phyloP scores from a whole-genome alignment of 2,797 vertebrate genomes.

The Pseudocheirus occidentalis region DNA sequence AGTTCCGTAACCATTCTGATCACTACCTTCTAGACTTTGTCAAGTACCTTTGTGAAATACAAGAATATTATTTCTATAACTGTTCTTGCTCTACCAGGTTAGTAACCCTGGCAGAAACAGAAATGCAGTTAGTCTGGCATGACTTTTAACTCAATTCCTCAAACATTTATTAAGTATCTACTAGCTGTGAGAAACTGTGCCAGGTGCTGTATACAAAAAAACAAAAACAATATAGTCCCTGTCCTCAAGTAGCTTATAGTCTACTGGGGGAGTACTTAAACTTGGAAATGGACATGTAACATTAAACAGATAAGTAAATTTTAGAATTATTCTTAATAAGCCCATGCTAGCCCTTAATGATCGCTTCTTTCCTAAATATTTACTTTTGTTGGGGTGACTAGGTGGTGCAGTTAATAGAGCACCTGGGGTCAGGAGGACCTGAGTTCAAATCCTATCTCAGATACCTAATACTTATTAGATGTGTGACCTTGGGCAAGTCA shows the following conservation, averaged over 20 bases:
- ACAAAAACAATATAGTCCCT: neutral
- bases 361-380: neutral
- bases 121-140: neutral
- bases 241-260: neutral
- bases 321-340: neutral
- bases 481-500: too few relatives aligned
- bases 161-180: neutral
- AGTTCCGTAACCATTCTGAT: neutral
- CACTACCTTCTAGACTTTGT: neutral
- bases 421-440: too few relatives aligned
- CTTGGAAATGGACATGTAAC: neutral
- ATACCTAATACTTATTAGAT: too few relatives aligned
- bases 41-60: neutral
- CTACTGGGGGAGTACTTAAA: neutral
- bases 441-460: too few relatives aligned
- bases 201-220: neutral
- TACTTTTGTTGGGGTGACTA: neutral
- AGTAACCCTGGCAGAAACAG: neutral
- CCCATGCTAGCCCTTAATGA: neutral
- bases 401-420: too few relatives aligned
- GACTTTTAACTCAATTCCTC: neutral
- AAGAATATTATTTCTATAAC: neutral
- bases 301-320: neutral
- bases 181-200: neutral
- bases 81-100: neutral